phyloP scores from a whole-genome alignment of 2,797 vertebrate genomes.

The Alcedo atthis region DNA sequence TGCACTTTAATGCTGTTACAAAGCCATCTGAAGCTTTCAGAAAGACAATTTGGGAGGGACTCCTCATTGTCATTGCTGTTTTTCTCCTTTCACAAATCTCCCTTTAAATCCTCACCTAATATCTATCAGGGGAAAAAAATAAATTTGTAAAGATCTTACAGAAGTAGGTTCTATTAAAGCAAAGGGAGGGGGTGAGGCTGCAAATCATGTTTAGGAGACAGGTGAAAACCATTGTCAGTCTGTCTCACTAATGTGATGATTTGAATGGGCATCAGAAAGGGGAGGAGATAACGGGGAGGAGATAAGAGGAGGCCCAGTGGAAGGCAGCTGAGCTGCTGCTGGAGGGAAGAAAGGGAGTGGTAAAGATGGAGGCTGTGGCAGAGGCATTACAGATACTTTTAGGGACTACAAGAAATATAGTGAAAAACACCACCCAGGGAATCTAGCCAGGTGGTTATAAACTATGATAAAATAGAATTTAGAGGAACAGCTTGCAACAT shows the following conservation, averaged over 20 bases:
- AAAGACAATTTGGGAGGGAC: not conserved
- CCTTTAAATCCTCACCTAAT: not conserved
- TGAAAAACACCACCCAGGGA: slow-evolving; percentile 22
- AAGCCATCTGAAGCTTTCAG: slow-evolving; percentile 40
- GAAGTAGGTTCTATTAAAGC: not conserved
- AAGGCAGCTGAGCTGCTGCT: not conserved
- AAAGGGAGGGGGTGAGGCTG: not conserved
- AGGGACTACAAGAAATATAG: not conserved
- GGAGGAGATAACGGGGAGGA: not conserved
- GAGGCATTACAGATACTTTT: not conserved
- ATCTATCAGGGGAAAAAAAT: not conserved
- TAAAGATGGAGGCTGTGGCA: not conserved
- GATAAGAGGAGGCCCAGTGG: not conserved
- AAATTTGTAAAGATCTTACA: not conserved
- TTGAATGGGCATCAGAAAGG: not conserved
- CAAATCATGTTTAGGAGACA: not conserved
- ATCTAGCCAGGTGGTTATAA: slow-evolving; percentile 28
- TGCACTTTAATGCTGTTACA: slow-evolving; percentile 18
- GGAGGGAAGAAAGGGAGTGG: not conserved
- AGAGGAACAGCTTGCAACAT: slow-evolving; percentile 34
- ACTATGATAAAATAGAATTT: slow-evolving; percentile 23
- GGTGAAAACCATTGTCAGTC: not conserved
- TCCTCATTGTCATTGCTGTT: not conserved
- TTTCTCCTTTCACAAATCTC: not conserved
- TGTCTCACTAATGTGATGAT: not conserved